Evolutionary conservation across 2,113 vertebrate genomes (phyloP).

Genomic region (Mellivora capensis): DNA sequence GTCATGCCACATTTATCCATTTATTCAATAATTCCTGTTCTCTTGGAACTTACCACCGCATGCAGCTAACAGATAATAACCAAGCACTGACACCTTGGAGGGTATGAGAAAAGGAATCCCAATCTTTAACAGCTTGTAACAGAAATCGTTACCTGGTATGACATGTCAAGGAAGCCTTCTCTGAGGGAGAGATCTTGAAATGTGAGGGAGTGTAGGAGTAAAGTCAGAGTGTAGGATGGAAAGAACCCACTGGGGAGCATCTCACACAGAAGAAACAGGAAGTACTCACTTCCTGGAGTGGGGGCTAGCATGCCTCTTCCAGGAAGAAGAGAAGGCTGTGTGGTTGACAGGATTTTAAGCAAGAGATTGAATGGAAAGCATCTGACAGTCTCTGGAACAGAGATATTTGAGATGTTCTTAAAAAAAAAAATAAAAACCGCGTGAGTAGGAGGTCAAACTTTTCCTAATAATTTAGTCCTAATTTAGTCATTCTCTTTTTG

Average conservation of each 20-base stretch:
- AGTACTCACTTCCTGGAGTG: rapidly evolving
- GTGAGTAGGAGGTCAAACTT: background rate
- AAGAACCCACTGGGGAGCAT: rapidly evolving
- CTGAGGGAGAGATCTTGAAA: background rate
- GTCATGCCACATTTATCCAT: background rate
- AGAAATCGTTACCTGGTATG: background rate
- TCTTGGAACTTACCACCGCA: background rate
- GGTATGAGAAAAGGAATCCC: background rate
- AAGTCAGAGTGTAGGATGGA: background rate
- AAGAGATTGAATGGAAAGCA: background rate
- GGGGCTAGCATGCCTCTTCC: rapidly evolving
- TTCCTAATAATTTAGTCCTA: background rate
- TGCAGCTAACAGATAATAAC: background rate
- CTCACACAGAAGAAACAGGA: background rate
- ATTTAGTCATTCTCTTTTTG: background rate
- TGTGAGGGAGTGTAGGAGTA: background rate
- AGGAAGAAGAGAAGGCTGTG: background rate
- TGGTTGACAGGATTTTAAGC: background rate
- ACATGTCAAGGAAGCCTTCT: too few relatives aligned
- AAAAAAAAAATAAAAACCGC: background rate
- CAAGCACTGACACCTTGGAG: rapidly evolving
- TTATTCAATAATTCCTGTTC: background rate
- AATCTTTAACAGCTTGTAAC: background rate
- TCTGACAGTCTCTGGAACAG: background rate
- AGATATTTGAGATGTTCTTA: background rate